Evolutionary conservation across 2,113 vertebrate species (phyloP).

Genomic region (Corythaixoides concolor): DNA sequence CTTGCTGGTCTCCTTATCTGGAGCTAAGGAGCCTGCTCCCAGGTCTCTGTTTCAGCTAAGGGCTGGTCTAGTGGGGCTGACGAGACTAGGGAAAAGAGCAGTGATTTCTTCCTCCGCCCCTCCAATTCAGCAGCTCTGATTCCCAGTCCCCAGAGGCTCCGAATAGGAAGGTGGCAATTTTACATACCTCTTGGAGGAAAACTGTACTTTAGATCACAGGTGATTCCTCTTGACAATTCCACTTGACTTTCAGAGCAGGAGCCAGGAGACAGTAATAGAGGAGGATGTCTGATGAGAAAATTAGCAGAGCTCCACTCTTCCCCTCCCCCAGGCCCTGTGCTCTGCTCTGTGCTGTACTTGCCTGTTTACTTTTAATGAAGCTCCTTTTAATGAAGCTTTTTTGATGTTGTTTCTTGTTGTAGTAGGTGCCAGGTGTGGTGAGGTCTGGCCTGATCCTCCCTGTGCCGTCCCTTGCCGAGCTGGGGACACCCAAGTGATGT

Average conservation of each 20-base stretch:
- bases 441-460: not conserved
- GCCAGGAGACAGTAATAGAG: conserved; percentile 1
- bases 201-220: conserved; percentile 50
- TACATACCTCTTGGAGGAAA: not conserved
- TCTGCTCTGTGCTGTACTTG: not conserved
- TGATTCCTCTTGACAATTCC: conserved; percentile 57
- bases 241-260: conserved; percentile 65
- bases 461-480: not conserved
- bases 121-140: conserved; percentile 9
- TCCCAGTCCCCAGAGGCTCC: not conserved
- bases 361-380: not conserved
- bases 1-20: not conserved
- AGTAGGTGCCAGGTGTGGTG: not conserved
- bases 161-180: not conserved
- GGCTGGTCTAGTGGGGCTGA: not conserved
- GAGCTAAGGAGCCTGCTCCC: not conserved
- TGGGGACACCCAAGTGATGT: not conserved
- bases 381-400: not conserved
- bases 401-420: not conserved
- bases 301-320: not conserved
- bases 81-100: not conserved
- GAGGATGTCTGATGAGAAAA: conserved; percentile 46
- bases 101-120: not conserved
- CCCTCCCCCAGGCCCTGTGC: not conserved
- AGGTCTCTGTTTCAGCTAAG: not conserved